Conservation (phyloP, 2,797 vertebrate species). For the Propithecus deckenii region DNA sequence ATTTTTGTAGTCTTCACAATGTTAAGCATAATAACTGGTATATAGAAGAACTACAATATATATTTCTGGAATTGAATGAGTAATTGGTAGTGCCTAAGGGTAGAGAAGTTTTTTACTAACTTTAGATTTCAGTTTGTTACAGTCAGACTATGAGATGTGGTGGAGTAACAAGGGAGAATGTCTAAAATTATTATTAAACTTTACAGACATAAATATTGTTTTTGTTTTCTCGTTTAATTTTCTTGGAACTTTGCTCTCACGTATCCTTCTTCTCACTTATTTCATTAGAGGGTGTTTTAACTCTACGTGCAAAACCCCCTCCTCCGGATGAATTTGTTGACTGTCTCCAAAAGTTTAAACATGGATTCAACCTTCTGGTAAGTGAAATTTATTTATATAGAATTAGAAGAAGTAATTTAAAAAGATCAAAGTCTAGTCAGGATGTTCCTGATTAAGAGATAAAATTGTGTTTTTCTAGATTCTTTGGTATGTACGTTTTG, state of each 20-base stretch:
- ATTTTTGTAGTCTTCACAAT: constrained; percentile 21
- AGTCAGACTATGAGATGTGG: background rate
- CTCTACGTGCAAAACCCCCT: constrained; percentile 93
- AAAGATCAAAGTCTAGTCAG: background rate
- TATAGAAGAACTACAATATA: background rate
- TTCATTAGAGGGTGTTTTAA: constrained; percentile 95
- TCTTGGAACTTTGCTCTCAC: constrained; percentile 20
- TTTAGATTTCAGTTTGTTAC: background rate
- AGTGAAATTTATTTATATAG: constrained; percentile 66
- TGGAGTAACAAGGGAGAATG: background rate
- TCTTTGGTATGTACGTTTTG: background rate
- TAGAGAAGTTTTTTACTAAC: constrained; percentile 9
- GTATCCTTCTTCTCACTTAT: background rate
- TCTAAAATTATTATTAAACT: background rate
- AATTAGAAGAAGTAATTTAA: background rate
- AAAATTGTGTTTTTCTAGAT: background rate
- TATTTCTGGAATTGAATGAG: background rate
- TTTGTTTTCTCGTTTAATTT: constrained; percentile 1
- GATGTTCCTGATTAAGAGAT: background rate
- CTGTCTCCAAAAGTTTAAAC: constrained; percentile 98
- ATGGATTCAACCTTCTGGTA: constrained; percentile 98
- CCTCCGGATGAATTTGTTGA: constrained; percentile 93
- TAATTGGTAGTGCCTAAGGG: background rate
- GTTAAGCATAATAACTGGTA: background rate
- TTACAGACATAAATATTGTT: background rate